phyloP scores from a whole-genome alignment of 1,140 invertebrate genomes.

The Microplitis demolitor region DNA sequence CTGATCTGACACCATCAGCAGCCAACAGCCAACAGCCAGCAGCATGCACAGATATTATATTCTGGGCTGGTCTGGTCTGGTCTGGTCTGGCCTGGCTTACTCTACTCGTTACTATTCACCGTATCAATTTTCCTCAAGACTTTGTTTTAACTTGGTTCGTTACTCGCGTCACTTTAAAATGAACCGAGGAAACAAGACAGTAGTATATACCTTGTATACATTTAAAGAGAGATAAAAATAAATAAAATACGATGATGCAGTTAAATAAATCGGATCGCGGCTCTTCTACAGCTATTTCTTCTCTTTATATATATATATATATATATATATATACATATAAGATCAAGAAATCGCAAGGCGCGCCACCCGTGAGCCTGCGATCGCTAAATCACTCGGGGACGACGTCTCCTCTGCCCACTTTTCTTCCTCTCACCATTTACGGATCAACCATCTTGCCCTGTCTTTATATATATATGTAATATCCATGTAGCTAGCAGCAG shows the following conservation, averaged over 20 bases:
- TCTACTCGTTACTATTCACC: slow-evolving; percentile 2
- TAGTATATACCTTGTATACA: not conserved
- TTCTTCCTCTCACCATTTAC: slow-evolving; percentile 28
- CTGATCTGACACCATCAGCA: too few species aligned
- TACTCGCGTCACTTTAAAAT: slow-evolving; percentile 14
- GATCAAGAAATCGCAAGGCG: slow-evolving; percentile 23
- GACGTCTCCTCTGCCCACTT: slow-evolving; percentile 26
- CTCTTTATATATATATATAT: not conserved
- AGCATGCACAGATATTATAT: too few species aligned
- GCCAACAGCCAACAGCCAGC: too few species aligned
- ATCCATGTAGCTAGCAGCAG: too few species aligned
- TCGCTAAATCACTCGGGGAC: slow-evolving; percentile 26
- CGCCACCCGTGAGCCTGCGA: slow-evolving; percentile 24
- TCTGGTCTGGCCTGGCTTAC: too few species aligned
- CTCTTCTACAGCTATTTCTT: slow-evolving; percentile 9
- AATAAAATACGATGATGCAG: slow-evolving; percentile 6
- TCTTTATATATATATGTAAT: slow-evolving; percentile 11
- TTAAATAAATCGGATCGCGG: slow-evolving; percentile 23
- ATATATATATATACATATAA: not conserved
- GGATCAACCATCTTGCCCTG: slow-evolving; percentile 21
- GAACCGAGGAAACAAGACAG: not conserved
- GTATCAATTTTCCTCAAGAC: slow-evolving; percentile 16
- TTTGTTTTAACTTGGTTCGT: not conserved
- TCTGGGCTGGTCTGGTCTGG: too few species aligned
- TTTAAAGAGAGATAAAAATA: not conserved